Evolutionary conservation across 2,888 invertebrate species (phyloP), one percentile per base, ranked within the genome.

Genomic region (Hydropsyche betteni): DNA sequence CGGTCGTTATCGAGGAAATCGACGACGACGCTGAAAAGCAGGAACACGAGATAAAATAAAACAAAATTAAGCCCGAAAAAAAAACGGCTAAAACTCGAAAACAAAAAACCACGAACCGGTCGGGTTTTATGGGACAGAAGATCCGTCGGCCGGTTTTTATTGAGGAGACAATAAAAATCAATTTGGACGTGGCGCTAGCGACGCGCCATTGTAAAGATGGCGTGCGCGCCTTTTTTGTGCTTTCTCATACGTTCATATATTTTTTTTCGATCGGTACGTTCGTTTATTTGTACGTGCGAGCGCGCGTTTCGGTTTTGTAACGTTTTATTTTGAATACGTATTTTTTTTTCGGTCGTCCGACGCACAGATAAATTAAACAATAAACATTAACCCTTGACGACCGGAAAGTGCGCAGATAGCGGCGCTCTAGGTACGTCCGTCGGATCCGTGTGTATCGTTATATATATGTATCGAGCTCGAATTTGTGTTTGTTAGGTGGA

Each of bases 161-260:
- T 69, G 74, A 68, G 74, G 72, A 72, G 72, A 72, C 72, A 72
- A 70, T 72, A 72, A 72, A 72, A 72, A 55, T 61, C 58, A 72
- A 72, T 72, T 72, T 61, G 72, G 72, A 72, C 55, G 61, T 72
- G 72, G 72, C 72, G 72, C 61, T 72, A 72, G 61, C 36, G 58
- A 58, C 36, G 38, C 72, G 72, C 36, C 12, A 64, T 70, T 69
- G 44, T 44, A 44, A 44, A 44, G 44, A 69, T 44, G 69, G 33
- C 70, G 70, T 16, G 33, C 52, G 16, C 51, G 69, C 58, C 58
- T 24, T 58, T 58, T 14, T 58, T 14, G 58, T 14, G 4, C 61
- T 61, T 33, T 16, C 61, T 69, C 51, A 24, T 12, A 34, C 24
- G 55, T 72, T 72, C 38, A 38, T 72, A 14, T 72, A 58, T 58